Base-by-base conservation (phyloP, 2,797 vertebrate species). In the Myotis daubentonii region DNA sequence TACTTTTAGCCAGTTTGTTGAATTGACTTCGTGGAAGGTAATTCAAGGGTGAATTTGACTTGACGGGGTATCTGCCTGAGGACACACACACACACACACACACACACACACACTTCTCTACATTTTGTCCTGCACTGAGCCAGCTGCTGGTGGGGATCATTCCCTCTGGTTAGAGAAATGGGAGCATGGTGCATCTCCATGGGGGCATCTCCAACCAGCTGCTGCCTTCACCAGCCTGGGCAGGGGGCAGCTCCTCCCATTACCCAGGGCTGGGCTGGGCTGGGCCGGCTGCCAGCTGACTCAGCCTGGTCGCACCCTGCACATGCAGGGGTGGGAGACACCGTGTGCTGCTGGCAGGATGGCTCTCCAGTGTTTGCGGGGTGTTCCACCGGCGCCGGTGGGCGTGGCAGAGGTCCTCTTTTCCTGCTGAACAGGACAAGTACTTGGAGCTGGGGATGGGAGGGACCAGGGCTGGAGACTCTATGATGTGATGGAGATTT, bases 261-360 rank as follows among this genome's bases (percentile, higher is more conserved):
- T 68, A 92, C 89, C 62, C 65, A 9, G 87, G 89, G 96, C 88
- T 8, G 62, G 62, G 60, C 49, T 74, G 90, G 87, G 90, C 66
- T 74, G 91, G 88, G 96, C 86, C 2, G 16, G n/a, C 44, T 75
- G 91, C 76, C 76, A 71, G 85, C 87, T 98, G 96, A 97, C 87
- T 98, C 96, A 97, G 93, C 75, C 78, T 71, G 55, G 33, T 71
- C 20, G 38, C 22, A 25, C 82, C 51, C 83, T 76, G 53, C 66
- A 83, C 79, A 17, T 16, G 92, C 74, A 68, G 33, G 19, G 49
- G 20, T 92, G 87, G 94, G 74, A 94, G 70, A 80, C 30, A 38
- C 65, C 3, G 0, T 41, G 23, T 5, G 47, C 15, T 28, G 23
- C 15, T 28, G 15, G 72, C 53, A 51, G 70, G 11, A 70, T 44